A percentile compares a stretch with the other conserved stretches of the same genome.
These are phyloP conservation scores for Eucera pruinosa DNA, from an alignment of 2,888 invertebrate species.

Conservation along the genomic window DNA sequence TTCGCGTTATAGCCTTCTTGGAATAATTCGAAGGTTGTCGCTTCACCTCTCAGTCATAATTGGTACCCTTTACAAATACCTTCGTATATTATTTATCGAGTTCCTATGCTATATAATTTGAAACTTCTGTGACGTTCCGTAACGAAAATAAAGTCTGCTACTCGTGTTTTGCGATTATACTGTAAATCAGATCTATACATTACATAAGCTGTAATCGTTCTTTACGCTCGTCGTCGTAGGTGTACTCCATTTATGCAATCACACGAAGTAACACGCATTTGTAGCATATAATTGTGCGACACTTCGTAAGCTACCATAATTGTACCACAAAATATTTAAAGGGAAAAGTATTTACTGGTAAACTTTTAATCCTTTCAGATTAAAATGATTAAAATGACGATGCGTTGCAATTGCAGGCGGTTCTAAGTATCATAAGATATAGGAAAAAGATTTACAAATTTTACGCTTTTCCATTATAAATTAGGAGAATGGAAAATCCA, in stretches of 20 bases:
- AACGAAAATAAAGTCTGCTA: background rate
- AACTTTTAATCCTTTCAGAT: too few relatives aligned
- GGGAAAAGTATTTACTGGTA: background rate
- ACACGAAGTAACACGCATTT: slow-evolving; percentile 21
- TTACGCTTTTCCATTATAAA: too few relatives aligned
- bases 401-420: too few relatives aligned
- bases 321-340: background rate
- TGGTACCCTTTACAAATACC: background rate
- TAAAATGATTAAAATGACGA: too few relatives aligned
- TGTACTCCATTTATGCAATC: slow-evolving; percentile 31
- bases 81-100: slow-evolving; percentile 4
- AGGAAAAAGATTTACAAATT: too few relatives aligned
- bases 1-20: too few relatives aligned
- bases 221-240: slow-evolving; percentile 15
- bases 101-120: background rate
- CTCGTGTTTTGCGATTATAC: background rate
- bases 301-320: slow-evolving; percentile 14
- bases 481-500: too few relatives aligned
- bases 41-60: background rate
- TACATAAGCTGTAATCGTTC: slow-evolving; percentile 42
- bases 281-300: slow-evolving; percentile 13
- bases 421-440: too few relatives aligned
- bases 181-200: slow-evolving; percentile 28
- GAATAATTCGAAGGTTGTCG: background rate
- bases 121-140: background rate